Evolutionary conservation across 2,113 vertebrate genomes (phyloP), one percentile per base, ranked within the genome.

Genomic region (Cheilinus undulatus): DNA sequence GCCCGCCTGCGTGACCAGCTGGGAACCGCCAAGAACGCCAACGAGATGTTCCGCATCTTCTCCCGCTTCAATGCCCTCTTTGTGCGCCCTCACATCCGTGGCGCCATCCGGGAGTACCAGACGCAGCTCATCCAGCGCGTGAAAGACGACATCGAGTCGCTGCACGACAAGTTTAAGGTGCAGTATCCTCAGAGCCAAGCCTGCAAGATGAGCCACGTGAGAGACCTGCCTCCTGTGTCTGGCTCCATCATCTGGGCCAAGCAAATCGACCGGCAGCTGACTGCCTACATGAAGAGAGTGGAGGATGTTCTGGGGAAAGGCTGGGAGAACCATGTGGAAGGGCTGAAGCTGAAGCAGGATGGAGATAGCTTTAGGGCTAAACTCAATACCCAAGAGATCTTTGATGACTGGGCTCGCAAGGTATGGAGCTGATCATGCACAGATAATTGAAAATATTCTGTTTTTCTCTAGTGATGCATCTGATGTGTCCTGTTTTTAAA

Each of bases 171-270:
- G 86, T 99, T 99, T 87, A 99, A 99, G 86, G 98, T 99, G 24
- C 98, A 99, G 52, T 99, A 99, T 79, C 98, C 98, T 0, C 98
- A 99, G 87, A 99, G 98, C 57, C 98, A 99, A 45, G 96, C 98
- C 0, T 99, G 98, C 46, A 99, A 99, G 89, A 99, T 99, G 98
- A 99, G 98, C 83, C 98, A 99, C 0, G 98, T 99, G 27, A 94
- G 97, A 0, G 98, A 99, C 83, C 84, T 99, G 73, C 98, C 98
- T 0, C 98, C 98, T 0, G 97, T 99, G 38, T 99, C 98, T 0
- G 97, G 98, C 15, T 99, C 98, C 48, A 99, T 99, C 61, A 99
- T 99, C 88, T 99, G 98, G 98, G 98, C 98, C 4, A 99, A 99
- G 79, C 98, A 99, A 92, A 99, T 99, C 2, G 98, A 99, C 76